These are phyloP conservation scores for Poeciliopsis retropinna DNA, from an alignment of 2,113 vertebrate genomes.

Conservation along the genomic window DNA sequence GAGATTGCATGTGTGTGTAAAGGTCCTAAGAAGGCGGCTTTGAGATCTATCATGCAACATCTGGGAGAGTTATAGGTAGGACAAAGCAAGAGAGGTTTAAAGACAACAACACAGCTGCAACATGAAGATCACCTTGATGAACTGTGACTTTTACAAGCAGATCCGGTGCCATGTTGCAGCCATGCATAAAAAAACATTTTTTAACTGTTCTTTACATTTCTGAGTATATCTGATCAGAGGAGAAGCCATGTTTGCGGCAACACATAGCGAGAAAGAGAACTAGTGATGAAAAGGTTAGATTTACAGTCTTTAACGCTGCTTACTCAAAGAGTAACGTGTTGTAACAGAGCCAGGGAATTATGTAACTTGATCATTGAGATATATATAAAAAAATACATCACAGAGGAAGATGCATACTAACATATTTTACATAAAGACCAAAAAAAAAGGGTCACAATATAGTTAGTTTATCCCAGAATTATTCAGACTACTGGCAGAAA, in stretches of 20 bases:
- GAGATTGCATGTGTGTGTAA: background rate
- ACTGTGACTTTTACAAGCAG: slow-evolving; percentile 29
- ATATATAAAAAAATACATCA: background rate
- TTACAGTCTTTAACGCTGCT: background rate
- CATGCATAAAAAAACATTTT: slow-evolving; percentile 6
- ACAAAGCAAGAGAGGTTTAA: slow-evolving; percentile 30
- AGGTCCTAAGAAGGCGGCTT: slow-evolving; percentile 32
- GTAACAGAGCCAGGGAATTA: background rate
- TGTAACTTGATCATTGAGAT: background rate
- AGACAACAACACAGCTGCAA: slow-evolving; percentile 32
- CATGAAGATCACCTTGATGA: slow-evolving; percentile 33
- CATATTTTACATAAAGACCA: background rate
- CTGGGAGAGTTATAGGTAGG: slow-evolving; percentile 31
- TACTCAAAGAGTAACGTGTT: background rate
- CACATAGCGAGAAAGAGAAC: slow-evolving; percentile 18
- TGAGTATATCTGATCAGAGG: background rate
- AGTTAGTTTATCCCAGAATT: too few species aligned
- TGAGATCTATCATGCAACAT: slow-evolving; percentile 44
- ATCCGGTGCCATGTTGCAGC: slow-evolving; percentile 8
- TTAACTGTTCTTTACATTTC: background rate
- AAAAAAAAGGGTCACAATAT: too few species aligned
- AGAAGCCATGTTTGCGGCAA: slow-evolving; percentile 34
- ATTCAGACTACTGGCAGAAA: too few species aligned
- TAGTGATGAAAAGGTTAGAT: background rate
- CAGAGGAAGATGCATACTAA: background rate